Evolutionary conservation across 92 coral and sea anemone species (phyloP).

Genomic region (Palythoa grandis): DNA sequence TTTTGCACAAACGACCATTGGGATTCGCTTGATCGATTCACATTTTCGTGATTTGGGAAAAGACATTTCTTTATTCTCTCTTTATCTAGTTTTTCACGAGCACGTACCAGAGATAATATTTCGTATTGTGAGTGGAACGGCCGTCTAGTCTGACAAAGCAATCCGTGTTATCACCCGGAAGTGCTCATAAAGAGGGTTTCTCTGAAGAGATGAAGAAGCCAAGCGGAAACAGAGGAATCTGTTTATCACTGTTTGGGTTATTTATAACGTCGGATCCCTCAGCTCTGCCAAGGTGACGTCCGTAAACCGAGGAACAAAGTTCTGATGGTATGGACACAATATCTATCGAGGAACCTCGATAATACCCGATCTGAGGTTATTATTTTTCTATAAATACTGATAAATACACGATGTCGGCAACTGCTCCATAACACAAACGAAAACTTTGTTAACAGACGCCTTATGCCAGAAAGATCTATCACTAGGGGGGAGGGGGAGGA

Average conservation of each 20-base stretch:
- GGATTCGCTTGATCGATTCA: conserved; percentile 43
- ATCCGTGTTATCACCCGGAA: conserved; percentile 27
- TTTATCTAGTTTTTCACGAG: not conserved
- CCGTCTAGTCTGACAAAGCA: conserved; percentile 15
- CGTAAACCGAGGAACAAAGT: not conserved
- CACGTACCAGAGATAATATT: conserved; percentile 15
- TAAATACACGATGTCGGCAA: conserved; percentile 22
- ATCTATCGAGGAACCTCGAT: not conserved
- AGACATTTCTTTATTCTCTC: not conserved
- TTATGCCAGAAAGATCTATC: conserved; percentile 29
- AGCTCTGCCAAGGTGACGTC: conserved; percentile 36
- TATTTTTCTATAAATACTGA: conserved; percentile 17
- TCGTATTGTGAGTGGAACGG: not conserved
- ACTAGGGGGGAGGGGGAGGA: conserved; percentile 18
- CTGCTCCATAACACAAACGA: conserved; percentile 7
- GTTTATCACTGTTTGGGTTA: conserved; percentile 36
- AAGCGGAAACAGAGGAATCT: conserved; percentile 43
- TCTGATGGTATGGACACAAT: not conserved
- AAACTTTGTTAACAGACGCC: not conserved
- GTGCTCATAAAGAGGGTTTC: conserved; percentile 14
- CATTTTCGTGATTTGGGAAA: not conserved
- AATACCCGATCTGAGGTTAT: not conserved
- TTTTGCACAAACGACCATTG: conserved; percentile 26
- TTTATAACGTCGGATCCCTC: not conserved
- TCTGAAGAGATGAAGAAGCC: conserved; percentile 16